phyloP scores from a whole-genome alignment of 2,888 invertebrate genomes.

The Lycia hirtaria region DNA sequence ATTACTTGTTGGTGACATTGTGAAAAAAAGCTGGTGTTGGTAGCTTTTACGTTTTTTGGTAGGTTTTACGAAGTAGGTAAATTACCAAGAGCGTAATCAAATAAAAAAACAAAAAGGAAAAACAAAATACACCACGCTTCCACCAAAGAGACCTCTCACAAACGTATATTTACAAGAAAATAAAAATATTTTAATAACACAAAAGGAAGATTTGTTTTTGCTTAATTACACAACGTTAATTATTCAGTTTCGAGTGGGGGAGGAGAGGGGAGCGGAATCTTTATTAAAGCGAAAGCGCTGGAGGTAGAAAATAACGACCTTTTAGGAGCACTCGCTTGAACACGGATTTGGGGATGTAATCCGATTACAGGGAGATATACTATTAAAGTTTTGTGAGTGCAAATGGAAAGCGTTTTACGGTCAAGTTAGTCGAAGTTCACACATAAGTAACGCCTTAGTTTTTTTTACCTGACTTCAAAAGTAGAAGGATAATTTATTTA shows the following conservation, averaged over 20 bases:
- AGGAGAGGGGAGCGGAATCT: conserved; percentile 17
- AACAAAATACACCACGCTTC: neutral
- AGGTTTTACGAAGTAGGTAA: no score
- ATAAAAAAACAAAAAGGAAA: neutral
- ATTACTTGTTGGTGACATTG: no score
- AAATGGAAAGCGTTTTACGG: neutral
- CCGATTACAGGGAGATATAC: conserved; percentile 7
- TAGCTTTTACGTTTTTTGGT: no score
- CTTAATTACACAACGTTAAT: conserved; percentile 38
- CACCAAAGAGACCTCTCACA: conserved; percentile 10
- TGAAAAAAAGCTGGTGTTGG: no score
- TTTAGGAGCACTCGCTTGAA: neutral
- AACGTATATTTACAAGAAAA: conserved; percentile 30
- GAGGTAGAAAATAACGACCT: conserved; percentile 14
- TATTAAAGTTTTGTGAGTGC: conserved; percentile 5
- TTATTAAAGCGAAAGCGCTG: conserved; percentile 17
- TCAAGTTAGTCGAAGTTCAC: neutral
- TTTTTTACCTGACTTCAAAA: no score
- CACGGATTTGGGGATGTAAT: conserved; percentile 9
- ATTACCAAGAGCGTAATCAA: no score
- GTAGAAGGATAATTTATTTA: no score
- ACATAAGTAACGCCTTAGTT: no score
- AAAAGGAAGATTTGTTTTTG: conserved; percentile 38
- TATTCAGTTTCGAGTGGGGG: conserved; percentile 33
- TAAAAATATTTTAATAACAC: conserved; percentile 33